phyloP scores from a whole-genome alignment of 2,113 vertebrate species.

The Hippocampus abdominalis region DNA sequence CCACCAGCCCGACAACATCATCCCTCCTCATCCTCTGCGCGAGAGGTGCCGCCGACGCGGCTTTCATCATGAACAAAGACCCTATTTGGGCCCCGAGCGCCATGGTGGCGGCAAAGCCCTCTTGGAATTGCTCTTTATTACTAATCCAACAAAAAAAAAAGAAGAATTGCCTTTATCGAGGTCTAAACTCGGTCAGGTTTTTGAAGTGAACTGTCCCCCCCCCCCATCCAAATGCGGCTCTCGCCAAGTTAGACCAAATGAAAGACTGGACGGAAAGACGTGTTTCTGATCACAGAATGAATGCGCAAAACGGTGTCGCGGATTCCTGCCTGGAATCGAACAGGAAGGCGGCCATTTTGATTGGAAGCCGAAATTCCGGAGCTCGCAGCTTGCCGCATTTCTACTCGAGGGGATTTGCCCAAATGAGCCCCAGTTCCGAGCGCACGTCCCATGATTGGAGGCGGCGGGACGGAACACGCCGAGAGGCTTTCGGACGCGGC shows the following conservation, averaged over 20 bases:
- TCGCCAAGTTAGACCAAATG: too few species aligned
- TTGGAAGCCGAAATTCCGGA: too few species aligned
- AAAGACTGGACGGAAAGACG: too few species aligned
- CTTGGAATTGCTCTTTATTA: background rate
- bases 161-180: background rate
- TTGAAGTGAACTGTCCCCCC: too few species aligned
- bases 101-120: background rate
- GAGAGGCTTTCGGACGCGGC: background rate
- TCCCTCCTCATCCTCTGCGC: slow-evolving; percentile 48
- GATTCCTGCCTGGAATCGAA: too few species aligned
- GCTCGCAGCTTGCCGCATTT: too few species aligned
- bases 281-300: too few species aligned
- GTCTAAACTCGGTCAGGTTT: background rate
- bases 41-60: slow-evolving; percentile 34
- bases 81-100: background rate
- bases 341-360: too few species aligned
- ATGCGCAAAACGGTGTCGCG: too few species aligned
- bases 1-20: slow-evolving; percentile 54
- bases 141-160: background rate
- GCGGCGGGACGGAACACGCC: background rate
- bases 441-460: slow-evolving; percentile 3
- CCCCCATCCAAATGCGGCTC: too few species aligned
- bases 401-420: too few species aligned
- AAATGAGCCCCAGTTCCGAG: too few species aligned
- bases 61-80: slow-evolving; percentile 70